Base-by-base conservation (phyloP, 2,113 vertebrate genomes). In the Sceloporus tristichus region DNA sequence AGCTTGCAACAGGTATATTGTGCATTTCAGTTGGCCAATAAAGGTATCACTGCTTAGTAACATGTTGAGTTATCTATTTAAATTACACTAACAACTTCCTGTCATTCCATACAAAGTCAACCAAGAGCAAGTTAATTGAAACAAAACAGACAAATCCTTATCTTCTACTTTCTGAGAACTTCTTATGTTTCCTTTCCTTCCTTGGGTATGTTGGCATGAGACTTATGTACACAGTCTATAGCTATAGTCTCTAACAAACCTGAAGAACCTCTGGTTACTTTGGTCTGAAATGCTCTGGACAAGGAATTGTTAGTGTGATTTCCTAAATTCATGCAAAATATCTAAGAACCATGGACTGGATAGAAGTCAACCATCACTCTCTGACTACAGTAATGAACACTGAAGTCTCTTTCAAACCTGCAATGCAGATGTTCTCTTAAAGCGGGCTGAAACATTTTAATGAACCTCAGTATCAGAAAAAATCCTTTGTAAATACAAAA, bases 251-350 rank as follows among this genome's bases (percentile, higher is more conserved):
- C 16, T 74, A 23, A 13, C 27, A 34, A 65, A 25, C 27, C 4
- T 59, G 10, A 38, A 79, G 9, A 74, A 62, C 14, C 27, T 40
- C 74, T 88, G 89, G 59, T 83, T 65, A 23, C 62, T 88, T 54
- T 0, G 0, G 29, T 82, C 84, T 65, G 16, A 21, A 38, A 18
- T 16, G 1, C 0, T 3, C 88, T 38, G 0, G 1, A 73, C 66
- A 0, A 86, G 73, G 85, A 25, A 68, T 85, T 85, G 2, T 80
- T 4, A 85, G 9, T 84, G 84, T 2, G 10, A 70, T 74, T 86
- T 74, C 2, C 0, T 10, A 1, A 8, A 0, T 84, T 0, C 23
- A 56, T 29, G 9, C 38, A 80, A 70, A 86, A 86, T 56, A 40
- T 71, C 62, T 78, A 62, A 81, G 68, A 38, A 86, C 62, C 2